Evolutionary conservation across 2,888 invertebrate species (phyloP), one percentile per base, ranked within the genome.

Genomic region (Idaea aversata): DNA sequence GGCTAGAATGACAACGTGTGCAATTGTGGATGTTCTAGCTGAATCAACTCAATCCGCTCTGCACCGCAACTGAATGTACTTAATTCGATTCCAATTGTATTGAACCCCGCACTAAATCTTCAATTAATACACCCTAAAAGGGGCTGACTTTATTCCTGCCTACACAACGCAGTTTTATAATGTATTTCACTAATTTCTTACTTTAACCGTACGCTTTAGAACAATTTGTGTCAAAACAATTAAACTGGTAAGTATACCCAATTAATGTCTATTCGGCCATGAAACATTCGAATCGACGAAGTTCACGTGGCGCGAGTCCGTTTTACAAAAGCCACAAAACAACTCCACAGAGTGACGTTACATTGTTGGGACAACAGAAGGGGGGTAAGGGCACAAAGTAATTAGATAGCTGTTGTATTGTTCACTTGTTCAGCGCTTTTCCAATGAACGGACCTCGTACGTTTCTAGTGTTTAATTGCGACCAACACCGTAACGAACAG

Each of bases 21-120:
- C 66, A 64, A 58, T 34, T 82, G 85, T 85, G 83, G 86, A 84
- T 85, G 84, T 81, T 83, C 77, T 81, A 83, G 91, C 91, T 91
- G 91, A 91, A 85, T 91, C 91, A 87, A 87, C 86, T 84, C 87
- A 79, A 77, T 79, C 80, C 84, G 80, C 85, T 79, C 81, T 73
- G 75, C 73, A 76, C 88, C 89, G 87, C 90, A 89, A 87, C 88
- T 85, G 86, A 90, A 90, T 88, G 85, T 88, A 88, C 88, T 91
- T 90, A 90, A 91, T 92, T 91, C 86, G 88, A 91, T 91, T 90
- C 84, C 90, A 83, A 90, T 91, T 91, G 90, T 91, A 89, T 90
- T 90, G 86, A 88, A 87, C 86, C 87, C 84, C 47, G 47, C 84
- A 82, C 86, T 86, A 83, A 83, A 83, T 80, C 83, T 82, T 80